Percentiles rank a stretch among this genome's conserved stretches.
Conservation (phyloP, 2,113 vertebrate genomes). For the Meriones unguiculatus region DNA sequence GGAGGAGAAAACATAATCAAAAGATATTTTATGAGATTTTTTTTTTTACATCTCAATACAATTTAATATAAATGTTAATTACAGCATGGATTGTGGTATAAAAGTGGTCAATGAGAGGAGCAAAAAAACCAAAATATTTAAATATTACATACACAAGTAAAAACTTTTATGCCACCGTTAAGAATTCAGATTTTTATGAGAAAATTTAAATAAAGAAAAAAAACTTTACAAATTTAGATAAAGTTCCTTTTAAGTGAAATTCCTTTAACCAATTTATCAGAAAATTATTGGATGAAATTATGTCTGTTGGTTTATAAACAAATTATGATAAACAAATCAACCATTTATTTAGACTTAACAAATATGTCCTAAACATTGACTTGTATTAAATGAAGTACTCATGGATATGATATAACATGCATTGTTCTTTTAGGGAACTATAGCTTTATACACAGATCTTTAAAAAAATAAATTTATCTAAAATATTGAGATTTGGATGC, state of each 20-base stretch:
- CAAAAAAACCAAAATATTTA: neutral
- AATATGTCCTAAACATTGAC: neutral
- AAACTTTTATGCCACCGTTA: no score
- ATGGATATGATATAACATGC: neutral
- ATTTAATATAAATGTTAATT: conserved; percentile 36
- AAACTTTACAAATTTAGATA: conserved; percentile 20
- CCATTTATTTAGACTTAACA: conserved; percentile 42
- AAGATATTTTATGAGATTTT: neutral
- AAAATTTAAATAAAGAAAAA: neutral
- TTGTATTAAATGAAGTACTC: conserved; percentile 41
- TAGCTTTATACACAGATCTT: neutral
- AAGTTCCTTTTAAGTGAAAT: conserved; percentile 66
- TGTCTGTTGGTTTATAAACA: conserved; percentile 53
- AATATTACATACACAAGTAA: no score
- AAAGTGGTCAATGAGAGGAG: neutral
- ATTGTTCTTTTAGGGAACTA: neutral
- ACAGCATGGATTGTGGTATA: conserved; percentile 12
- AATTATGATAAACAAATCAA: neutral
- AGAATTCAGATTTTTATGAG: no score
- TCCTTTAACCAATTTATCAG: conserved; percentile 52
- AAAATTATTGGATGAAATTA: conserved; percentile 65
- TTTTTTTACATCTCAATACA: neutral
- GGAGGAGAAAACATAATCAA: neutral
- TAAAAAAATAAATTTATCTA: neutral
- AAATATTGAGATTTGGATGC: conserved; percentile 16